Evolutionary conservation across 2,113 vertebrate species (phyloP), one percentile per base, ranked within the genome.

Genomic region (Picathartes gymnocephalus): DNA sequence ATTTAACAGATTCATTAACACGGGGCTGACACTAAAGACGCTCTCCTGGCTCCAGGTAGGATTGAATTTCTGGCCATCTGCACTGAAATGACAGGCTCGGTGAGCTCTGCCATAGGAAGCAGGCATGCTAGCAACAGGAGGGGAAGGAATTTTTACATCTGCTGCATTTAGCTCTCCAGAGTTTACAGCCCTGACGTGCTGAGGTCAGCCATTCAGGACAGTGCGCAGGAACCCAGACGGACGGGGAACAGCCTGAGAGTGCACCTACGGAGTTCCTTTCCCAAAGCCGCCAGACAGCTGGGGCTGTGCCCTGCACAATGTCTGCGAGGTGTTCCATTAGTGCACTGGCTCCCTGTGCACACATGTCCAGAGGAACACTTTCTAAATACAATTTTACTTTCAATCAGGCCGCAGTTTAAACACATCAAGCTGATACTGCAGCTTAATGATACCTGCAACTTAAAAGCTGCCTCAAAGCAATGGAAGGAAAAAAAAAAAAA

Each of bases 1-100:
- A 97, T 97, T 97, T 95, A 96, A 93, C 91, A 92, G 96, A 96
- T 91, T 98, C 96, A 97, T 97, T 98, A 98, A 97, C 96, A 96
- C 18, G 1, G 68, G 82, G 96, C 95, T 97, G 97, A 97, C 93
- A 97, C 86, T 53, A 15, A 97, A 97, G 90, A 97, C 65, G 30
- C 89, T 96, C 91, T 95, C 90, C 85, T 6, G 6, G 57, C 92
- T 96, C 91, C 94, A 95, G 78, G 94, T 68, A 95, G 93, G 95
- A 97, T 84, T 95, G 94, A 60, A 74, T 98, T 98, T 98, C 97
- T 86, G 74, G 89, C 81, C 92, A 94, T 91, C 89, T 96, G 95
- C 93, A 91, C 77, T 9, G 71, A 91, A 97, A 88, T 2, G 54
- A 96, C 80, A 95, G 89, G 85, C 91, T 93, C 56, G 9, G 65